Base-by-base conservation (phyloP, 2,113 vertebrate species). In the Ceyx cyanopectus region DNA sequence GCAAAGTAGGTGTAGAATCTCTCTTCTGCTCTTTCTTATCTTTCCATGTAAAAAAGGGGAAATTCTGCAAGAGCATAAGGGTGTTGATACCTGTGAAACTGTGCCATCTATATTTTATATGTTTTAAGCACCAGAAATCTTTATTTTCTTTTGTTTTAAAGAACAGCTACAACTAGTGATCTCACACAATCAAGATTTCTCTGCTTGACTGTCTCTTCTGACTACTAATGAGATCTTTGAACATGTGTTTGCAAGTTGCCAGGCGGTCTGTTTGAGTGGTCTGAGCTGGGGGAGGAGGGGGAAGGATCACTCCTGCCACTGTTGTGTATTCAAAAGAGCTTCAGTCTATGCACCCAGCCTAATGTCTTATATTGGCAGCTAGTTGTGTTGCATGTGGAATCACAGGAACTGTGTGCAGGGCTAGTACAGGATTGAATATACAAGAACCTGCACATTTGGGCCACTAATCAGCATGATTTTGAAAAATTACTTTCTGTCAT, bases 151-250 rank as follows among this genome's bases (percentile, higher is more conserved):
- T 87, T 70, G 77, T 50, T 74, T n/a, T 67, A 18, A 74, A 69
- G 50, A 80, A 18, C 62, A 85, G 63, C 87, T 90, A 85, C 60
- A 78, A 48, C 37, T 90, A 70, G 21, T 80, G 85, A 87, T 83
- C 7, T 85, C 82, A 48, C 53, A 89, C 63, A 60, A 94, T 72
- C 61, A 85, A 81, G 68, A 85, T 85, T 88, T 93, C 87, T 94
- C 85, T 3, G 14, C 82, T 67, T 93, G 43, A 41, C 89, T 91
- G 60, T 85, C 85, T 93, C 68, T 90, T 91, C 79, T 92, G 94
- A 94, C 89, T 95, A 30, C 91, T 94, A 93, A 94, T 95, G 92
- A 95, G 94, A 73, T 93, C 40, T 85, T 77, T 81, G 80, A 96
- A 82, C 89, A 82, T 54, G 80, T 95, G 92, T 90, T 93, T 6